Evolutionary conservation across 2,113 vertebrate genomes (phyloP).

Genomic region (Tyto alba): DNA sequence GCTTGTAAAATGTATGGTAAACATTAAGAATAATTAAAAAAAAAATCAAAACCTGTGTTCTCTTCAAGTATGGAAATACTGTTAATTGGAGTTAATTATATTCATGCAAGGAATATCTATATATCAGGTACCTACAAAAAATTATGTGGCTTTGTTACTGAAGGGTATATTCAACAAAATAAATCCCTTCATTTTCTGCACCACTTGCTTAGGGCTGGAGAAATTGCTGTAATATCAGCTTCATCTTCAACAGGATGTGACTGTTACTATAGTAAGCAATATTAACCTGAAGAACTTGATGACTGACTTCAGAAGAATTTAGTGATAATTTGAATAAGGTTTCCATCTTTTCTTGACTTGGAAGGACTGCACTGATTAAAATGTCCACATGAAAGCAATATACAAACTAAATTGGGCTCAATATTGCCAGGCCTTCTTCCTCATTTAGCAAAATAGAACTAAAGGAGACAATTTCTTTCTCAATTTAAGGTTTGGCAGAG

Average conservation of each 20-base stretch:
- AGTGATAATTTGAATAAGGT: not conserved
- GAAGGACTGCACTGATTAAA: not conserved
- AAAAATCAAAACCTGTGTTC: not conserved
- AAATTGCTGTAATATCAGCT: not conserved
- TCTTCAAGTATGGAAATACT: not conserved
- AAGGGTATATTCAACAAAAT: not conserved
- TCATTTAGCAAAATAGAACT: not conserved
- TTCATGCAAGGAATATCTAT: not conserved
- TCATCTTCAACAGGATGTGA: not conserved
- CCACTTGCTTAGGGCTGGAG: not conserved
- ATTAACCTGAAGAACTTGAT: conserved; percentile 5
- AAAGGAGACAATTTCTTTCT: not conserved
- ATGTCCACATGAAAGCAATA: not conserved
- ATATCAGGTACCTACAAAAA: not conserved
- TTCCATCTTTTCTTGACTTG: not conserved
- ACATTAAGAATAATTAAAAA: not conserved
- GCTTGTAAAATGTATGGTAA: not conserved
- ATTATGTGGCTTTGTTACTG: not conserved
- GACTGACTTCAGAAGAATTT: not conserved
- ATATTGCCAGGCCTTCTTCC: not conserved
- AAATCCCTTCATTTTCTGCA: conserved; percentile 10
- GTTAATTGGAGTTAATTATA: not conserved
- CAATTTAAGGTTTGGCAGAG: not conserved
- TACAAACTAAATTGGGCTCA: not conserved
- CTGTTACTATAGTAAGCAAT: not conserved